These are phyloP conservation scores for Cardiocondyla obscurior DNA, from an alignment of 1,140 invertebrate species.

Conservation along the genomic window DNA sequence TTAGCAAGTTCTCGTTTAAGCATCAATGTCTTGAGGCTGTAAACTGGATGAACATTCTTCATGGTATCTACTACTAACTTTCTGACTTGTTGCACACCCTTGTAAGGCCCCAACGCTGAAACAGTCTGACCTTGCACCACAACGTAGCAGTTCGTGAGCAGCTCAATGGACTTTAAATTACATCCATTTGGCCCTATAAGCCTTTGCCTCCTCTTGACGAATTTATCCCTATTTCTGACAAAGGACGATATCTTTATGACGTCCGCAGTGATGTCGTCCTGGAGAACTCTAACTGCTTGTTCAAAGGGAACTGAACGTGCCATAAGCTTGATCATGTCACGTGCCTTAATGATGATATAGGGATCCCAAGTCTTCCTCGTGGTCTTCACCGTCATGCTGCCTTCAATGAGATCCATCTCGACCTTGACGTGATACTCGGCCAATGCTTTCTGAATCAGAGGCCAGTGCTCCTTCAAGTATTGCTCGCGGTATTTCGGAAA, in stretches of 20 bases:
- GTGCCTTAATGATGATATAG: constrained; percentile 97
- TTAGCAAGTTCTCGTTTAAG: constrained; percentile 98
- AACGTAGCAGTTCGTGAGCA: constrained; percentile 99
- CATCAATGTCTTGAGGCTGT: constrained; percentile 99
- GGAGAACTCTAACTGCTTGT: constrained; percentile 92
- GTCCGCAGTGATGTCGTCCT: constrained; percentile 97
- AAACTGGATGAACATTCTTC: constrained; percentile 99
- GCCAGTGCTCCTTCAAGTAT: constrained; percentile 98
- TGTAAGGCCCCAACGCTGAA: constrained; percentile 96
- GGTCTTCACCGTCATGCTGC: constrained; percentile 97
- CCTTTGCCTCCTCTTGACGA: constrained; percentile 97
- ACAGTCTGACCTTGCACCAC: constrained; percentile 99
- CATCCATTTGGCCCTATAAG: constrained; percentile 98
- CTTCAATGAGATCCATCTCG: constrained; percentile 97
- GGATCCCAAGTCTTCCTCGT: constrained; percentile 99
- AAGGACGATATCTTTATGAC: constrained; percentile 98
- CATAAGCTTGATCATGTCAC: constrained; percentile 97
- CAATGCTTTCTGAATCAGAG: constrained; percentile 94
- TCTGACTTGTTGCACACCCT: constrained; percentile 96
- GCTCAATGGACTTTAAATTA: constrained; percentile 98
- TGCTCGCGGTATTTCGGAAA: constrained; percentile 98
- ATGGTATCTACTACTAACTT: constrained; percentile 98
- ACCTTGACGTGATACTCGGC: constrained; percentile 92
- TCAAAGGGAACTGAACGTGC: constrained; percentile 98
- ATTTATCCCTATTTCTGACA: constrained; percentile 96